Base-by-base conservation (phyloP, 2,888 invertebrate genomes). In the Crematogaster levior region DNA sequence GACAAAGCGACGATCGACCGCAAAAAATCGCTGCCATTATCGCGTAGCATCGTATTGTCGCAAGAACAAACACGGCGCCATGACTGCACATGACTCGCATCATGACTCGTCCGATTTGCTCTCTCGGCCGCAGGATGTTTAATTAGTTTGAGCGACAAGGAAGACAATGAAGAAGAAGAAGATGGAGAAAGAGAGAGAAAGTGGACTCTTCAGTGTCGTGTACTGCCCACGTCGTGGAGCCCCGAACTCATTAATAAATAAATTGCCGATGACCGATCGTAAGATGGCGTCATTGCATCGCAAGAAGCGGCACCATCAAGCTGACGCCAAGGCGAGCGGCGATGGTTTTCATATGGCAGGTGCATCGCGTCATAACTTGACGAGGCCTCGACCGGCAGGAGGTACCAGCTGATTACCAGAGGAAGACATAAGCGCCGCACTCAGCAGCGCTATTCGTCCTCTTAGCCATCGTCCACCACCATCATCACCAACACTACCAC, bases 341-440 rank as follows among this genome's bases (percentile, higher is more conserved):
- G 83, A 84, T 87, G 84, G 86, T 83, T 83, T 68, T 75, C 58
- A 65, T 53, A 84, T 83, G 85, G 89, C 89, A 89, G 89, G 89
- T 89, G 89, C 84, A 86, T 56, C 89, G 68, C 75, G 89, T 89
- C 87, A 84, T 83, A 89, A 89, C 84, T 81, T 86, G 86, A 88
- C 88, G 86, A 88, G 86, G 77, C 83, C 85, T 68, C 85, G 75
- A 77, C 75, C 89, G 88, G 89, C 89, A 85, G 89, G 89, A 89
- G 89, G 89, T 89, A 89, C 88, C 88, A 87, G 88, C 90, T 85
- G 89, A 89, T 89, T 85, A 89, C 85, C 63, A 75, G 84, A 89
- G 88, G 82, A 89, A 88, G 89, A 89, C 89, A 83, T 88, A 89
- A 89, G 85, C 89, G 77, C 68, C 68, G 72, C 51, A 40, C 81